Conservation (phyloP, 2,113 vertebrate genomes). For the Solea senegalensis region DNA sequence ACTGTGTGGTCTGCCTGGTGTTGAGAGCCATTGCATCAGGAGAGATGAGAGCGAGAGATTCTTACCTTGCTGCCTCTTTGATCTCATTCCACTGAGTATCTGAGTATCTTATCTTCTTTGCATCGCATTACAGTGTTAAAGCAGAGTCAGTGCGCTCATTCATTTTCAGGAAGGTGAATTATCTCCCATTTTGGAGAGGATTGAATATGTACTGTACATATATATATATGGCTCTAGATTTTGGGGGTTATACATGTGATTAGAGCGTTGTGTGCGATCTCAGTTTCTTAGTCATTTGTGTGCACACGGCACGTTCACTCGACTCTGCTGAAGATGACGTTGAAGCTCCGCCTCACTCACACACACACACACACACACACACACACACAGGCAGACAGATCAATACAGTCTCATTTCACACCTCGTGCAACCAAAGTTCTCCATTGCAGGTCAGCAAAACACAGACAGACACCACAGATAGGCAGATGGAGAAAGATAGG, state of each 20-base stretch:
- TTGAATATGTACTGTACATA: neutral
- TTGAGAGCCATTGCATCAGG: neutral
- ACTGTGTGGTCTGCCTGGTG: conserved; percentile 2
- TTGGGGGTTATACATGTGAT: neutral
- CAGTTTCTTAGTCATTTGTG: neutral
- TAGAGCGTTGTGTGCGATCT: too few relatives aligned
- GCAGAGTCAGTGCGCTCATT: neutral
- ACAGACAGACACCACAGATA: conserved; percentile 33
- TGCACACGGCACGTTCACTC: neutral
- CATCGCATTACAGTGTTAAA: conserved; percentile 4
- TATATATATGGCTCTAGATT: neutral
- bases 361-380: conserved; percentile 4
- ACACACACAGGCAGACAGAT: conserved; percentile 50
- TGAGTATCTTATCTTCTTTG: conserved; percentile 4
- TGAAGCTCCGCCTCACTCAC: neutral
- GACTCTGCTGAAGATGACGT: conserved; percentile 20
- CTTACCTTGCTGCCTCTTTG: neutral
- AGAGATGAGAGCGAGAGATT: conserved; percentile 2
- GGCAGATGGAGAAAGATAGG: conserved; percentile 1
- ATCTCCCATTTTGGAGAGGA: neutral
- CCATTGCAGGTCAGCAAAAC: conserved; percentile 43
- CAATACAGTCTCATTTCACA: conserved; percentile 75
- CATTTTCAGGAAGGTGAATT: conserved; percentile 7
- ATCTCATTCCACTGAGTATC: conserved; percentile 7
- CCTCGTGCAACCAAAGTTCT: conserved; percentile 63